Conservation (phyloP, 2,888 invertebrate genomes). For the Cheilosia impressa region DNA sequence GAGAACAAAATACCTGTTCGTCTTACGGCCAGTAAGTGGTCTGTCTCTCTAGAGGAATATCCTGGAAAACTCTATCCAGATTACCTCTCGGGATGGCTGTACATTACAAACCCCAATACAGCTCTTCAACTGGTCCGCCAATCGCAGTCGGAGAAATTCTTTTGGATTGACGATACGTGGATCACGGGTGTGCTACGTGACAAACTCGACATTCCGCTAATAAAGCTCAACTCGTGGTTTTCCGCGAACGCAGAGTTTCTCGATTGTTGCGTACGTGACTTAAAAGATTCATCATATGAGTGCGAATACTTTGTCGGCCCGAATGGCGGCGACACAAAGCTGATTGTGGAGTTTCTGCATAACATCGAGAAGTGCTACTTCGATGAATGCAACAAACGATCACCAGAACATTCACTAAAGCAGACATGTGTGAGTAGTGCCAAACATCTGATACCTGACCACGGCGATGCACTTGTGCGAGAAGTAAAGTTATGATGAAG, state of each 20-base stretch:
- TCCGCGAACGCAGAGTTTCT: slow-evolving; percentile 89
- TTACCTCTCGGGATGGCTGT: slow-evolving; percentile 94
- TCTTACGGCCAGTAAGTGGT: slow-evolving; percentile 91
- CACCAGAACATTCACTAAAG: slow-evolving; percentile 84
- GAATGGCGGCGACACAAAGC: slow-evolving; percentile 89
- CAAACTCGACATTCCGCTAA: slow-evolving; percentile 85
- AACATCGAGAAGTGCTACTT: slow-evolving; percentile 86
- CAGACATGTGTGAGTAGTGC: slow-evolving; percentile 86
- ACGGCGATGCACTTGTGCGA: slow-evolving; percentile 80
- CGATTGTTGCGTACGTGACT: slow-evolving; percentile 89
- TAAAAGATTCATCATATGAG: slow-evolving; percentile 85
- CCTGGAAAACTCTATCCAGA: slow-evolving; percentile 86
- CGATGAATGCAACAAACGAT: slow-evolving; percentile 85
- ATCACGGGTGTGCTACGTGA: slow-evolving; percentile 91
- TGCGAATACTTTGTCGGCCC: slow-evolving; percentile 91
- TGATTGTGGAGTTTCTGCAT: slow-evolving; percentile 87
- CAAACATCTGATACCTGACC: slow-evolving; percentile 80
- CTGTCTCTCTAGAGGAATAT: slow-evolving; percentile 88
- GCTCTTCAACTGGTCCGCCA: slow-evolving; percentile 86
- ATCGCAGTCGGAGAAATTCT: slow-evolving; percentile 86
- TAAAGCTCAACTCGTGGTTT: slow-evolving; percentile 86
- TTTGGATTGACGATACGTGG: slow-evolving; percentile 97
- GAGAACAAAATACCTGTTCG: slow-evolving; percentile 87
- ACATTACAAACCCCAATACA: slow-evolving; percentile 88
- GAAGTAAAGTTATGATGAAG: slow-evolving; percentile 78